phyloP scores from a whole-genome alignment of 2,888 invertebrate genomes.

The Cephus nigrinus region DNA sequence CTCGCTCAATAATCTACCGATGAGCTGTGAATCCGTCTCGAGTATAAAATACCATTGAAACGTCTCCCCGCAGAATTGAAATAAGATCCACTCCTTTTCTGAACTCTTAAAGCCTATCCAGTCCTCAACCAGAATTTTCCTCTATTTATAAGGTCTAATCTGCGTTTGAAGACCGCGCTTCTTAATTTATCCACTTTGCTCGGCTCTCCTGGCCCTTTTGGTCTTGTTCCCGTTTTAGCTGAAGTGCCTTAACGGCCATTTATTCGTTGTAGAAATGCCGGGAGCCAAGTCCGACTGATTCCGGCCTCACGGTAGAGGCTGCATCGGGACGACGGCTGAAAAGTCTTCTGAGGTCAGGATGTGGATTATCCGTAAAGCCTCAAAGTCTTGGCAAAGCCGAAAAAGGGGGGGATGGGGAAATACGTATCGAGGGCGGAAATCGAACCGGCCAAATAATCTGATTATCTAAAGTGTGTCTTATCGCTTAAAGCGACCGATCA shows the following conservation, averaged over 20 bases:
- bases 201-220: not conserved
- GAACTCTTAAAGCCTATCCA: not conserved
- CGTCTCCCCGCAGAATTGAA: not conserved
- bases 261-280: not conserved
- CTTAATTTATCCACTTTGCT: constrained; percentile 3
- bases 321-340: not conserved
- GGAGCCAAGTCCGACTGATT: not conserved
- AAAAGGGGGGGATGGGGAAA: no score
- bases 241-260: not conserved
- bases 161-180: not conserved
- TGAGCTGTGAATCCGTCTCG: not conserved
- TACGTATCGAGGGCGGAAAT: not conserved
- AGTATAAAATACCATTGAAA: not conserved
- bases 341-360: not conserved
- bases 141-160: not conserved
- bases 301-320: not conserved
- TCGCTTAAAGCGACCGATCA: constrained; percentile 23
- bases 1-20: not conserved
- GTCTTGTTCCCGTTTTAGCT: not conserved
- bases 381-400: no score
- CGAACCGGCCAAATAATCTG: constrained; percentile 31
- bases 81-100: not conserved
- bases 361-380: not conserved
- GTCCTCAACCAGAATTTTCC: not conserved
- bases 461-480: constrained; percentile 48